Evolutionary conservation across 2,888 invertebrate species (phyloP), one percentile per base, ranked within the genome.

Genomic region (Cristatella mucedo): DNA sequence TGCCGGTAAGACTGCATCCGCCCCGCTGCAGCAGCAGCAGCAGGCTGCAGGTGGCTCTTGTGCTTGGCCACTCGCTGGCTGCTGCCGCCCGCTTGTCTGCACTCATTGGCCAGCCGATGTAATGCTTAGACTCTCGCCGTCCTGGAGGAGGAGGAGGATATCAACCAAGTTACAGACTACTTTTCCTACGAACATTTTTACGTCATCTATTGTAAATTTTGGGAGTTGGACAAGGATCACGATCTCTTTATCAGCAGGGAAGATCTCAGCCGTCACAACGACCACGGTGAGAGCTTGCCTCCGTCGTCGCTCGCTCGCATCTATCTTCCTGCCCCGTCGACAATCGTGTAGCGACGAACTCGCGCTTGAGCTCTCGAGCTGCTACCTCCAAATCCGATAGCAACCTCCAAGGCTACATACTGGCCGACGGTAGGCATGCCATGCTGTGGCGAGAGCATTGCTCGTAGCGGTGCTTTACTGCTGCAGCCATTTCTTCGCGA

Each of bases 201-300:
- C 71, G 97, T 97, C 45, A 93, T 97, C 66, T 97, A 99, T 68
- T 97, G 97, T 73, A 97, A 97, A 69, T 99, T 97, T 71, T 99
- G 97, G 97, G 97, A 97, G 69, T 70, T 97, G 62, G 97, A 97
- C 68, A 76, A 83, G 47, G 97, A 97, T 71, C 97, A 97, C 68
- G 95, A 97, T 71, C 72, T 97, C 53, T 82, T 82, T 59, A 93
- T 97, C 54, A 86, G 83, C 69, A 84, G 81, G 63, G 78, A 81
- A 53, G 95, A 97, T 69, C 74, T 97, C 44, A 81, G 83, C 29
- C 74, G 85, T 56, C 93, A 97, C 68, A 87, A 87, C 59, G 91
- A 95, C 68, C 86, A 89, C 63, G 86, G 87, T 86, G 67, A 71
- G 68, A 51, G 33, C 37, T 7, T 15, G n/a, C n/a, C n/a, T n/a